These are phyloP conservation scores for Sphaeramia orbicularis DNA, from an alignment of 2,797 vertebrate genomes.

Conservation along the genomic window DNA sequence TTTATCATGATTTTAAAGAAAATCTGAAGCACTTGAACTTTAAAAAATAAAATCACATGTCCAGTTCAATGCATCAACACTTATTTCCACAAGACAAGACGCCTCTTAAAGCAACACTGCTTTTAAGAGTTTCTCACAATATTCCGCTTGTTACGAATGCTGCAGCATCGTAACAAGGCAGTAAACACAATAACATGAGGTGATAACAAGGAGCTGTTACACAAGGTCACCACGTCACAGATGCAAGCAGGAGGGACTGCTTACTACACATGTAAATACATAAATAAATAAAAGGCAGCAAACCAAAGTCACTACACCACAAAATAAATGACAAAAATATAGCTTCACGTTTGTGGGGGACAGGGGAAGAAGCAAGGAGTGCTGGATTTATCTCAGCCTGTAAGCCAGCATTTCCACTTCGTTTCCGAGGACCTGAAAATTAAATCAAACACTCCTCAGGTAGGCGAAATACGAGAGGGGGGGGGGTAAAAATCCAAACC, in stretches of 20 bases:
- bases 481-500: constrained; percentile 29
- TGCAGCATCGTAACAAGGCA: constrained; percentile 64
- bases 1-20: constrained; percentile 5
- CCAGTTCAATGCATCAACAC: constrained; percentile 78
- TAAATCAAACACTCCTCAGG: constrained; percentile 84
- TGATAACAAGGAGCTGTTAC: constrained; percentile 31
- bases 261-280: constrained; percentile 36
- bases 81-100: constrained; percentile 45
- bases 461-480: constrained; percentile 50
- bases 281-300: constrained; percentile 54
- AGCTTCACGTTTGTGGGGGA: constrained; percentile 78
- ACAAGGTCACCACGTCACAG: constrained; percentile 68
- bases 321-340: constrained; percentile 65
- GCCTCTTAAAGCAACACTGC: constrained; percentile 59
- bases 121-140: constrained; percentile 60
- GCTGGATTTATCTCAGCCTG: constrained; percentile 82
- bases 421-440: constrained; percentile 81
- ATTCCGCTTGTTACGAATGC: constrained; percentile 67
- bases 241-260: constrained; percentile 52
- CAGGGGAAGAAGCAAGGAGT: constrained; percentile 79
- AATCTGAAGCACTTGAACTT: constrained; percentile 19
- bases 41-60: constrained; percentile 45
- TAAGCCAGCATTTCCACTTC: constrained; percentile 74
- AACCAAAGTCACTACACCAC: constrained; percentile 53
- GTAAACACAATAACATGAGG: constrained; percentile 31